Percentiles rank a stretch among this genome's conserved stretches.
phyloP scores from a whole-genome alignment of 2,113 vertebrate genomes.

The Tragulus kanchil region DNA sequence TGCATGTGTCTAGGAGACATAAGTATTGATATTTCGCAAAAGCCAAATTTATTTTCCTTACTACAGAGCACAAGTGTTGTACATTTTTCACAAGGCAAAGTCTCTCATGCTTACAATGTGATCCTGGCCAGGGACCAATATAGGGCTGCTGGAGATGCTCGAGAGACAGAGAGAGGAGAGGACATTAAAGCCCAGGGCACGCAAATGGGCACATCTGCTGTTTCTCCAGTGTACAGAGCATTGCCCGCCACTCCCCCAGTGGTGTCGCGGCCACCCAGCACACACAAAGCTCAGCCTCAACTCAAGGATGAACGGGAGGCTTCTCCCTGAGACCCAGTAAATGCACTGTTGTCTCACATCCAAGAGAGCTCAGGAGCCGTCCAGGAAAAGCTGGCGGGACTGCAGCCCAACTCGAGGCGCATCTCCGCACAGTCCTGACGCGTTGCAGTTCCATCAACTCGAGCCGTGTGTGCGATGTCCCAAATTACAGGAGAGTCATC shows the following conservation, averaged over 20 bases:
- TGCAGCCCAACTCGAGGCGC: neutral
- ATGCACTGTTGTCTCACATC: neutral
- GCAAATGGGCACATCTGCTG: neutral
- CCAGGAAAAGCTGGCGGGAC: neutral
- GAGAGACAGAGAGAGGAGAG: neutral
- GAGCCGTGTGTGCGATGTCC: neutral
- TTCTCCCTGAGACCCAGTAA: neutral
- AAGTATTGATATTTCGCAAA: neutral
- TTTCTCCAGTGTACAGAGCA: neutral
- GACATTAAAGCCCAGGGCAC: neutral
- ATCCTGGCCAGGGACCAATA: neutral
- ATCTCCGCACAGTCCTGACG: neutral
- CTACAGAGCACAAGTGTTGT: neutral
- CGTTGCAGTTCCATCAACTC: neutral
- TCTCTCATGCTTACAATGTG: neutral
- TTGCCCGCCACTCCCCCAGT: neutral
- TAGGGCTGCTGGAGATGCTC: fast-evolving
- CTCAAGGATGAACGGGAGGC: neutral
- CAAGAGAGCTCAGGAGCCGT: neutral
- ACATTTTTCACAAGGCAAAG: neutral
- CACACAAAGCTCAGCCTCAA: slow-evolving; percentile 12
- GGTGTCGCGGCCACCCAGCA: neutral
- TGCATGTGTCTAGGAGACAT: neutral
- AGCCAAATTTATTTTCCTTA: neutral
- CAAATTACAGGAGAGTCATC: neutral